Conservation (phyloP, 2,113 vertebrate species). For the Thalassarche chlororhynchos region DNA sequence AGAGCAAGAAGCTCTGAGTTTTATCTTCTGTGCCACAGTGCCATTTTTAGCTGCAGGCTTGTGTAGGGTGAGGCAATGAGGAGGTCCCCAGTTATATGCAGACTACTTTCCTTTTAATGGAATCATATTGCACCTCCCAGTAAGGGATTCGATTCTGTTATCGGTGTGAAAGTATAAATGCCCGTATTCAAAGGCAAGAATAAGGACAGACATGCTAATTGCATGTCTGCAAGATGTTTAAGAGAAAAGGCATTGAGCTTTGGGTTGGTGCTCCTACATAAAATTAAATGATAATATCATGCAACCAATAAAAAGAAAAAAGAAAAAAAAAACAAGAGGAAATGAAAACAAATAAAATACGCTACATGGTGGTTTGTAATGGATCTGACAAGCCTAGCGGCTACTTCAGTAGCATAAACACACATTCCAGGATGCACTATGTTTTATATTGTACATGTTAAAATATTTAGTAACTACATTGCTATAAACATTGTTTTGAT, state of each 20-base stretch:
- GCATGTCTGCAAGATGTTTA: not conserved
- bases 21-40: not conserved
- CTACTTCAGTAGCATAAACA: conserved; percentile 16
- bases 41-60: not conserved
- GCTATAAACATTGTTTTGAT: conserved; percentile 50
- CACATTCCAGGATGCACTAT: conserved; percentile 26
- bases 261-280: not conserved
- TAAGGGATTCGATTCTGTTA: not conserved
- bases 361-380: conserved; percentile 17
- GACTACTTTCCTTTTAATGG: not conserved
- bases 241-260: not conserved
- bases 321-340: not conserved
- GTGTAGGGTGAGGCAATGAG: not conserved
- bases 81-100: not conserved
- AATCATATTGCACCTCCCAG: not conserved
- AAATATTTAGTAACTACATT: conserved; percentile 63
- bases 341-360: not conserved
- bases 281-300: not conserved
- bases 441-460: conserved; percentile 28
- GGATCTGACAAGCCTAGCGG: not conserved
- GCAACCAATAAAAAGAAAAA: not conserved
- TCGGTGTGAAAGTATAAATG: not conserved
- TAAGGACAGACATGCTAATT: not conserved
- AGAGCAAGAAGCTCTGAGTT: not conserved
- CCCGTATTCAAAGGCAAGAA: not conserved